A percentile compares a stretch with the other conserved stretches of the same genome.
phyloP scores from a whole-genome alignment of 2,888 invertebrate species.

The Polyploca ridens region DNA sequence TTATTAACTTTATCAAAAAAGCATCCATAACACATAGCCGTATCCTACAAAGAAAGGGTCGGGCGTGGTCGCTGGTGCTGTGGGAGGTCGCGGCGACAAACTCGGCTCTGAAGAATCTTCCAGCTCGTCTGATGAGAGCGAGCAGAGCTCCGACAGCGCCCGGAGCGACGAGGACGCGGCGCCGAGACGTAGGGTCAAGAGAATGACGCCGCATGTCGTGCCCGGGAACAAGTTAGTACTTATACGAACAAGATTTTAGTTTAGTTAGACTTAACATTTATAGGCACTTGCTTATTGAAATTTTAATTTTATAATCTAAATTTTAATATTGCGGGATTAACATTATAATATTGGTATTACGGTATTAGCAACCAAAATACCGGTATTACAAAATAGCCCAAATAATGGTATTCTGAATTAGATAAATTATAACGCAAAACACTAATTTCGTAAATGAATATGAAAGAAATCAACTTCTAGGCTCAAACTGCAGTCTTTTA shows the following conservation, averaged over 20 bases:
- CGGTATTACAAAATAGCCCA: too few species aligned
- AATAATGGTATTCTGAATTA: too few species aligned
- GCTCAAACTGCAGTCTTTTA: too few species aligned
- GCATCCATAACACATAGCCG: constrained; percentile 2
- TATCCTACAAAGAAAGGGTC: constrained; percentile 13
- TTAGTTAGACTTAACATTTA: too few species aligned
- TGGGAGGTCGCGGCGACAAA: constrained; percentile 38
- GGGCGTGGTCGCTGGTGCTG: constrained; percentile 66
- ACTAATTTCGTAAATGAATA: too few species aligned
- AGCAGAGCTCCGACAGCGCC: constrained; percentile 67
- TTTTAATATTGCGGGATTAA: too few species aligned
- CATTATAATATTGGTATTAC: too few species aligned
- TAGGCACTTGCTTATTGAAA: too few species aligned
- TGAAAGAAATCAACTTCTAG: too few species aligned
- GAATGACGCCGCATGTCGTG: not conserved
- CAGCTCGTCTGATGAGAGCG: constrained; percentile 59
- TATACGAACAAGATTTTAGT: constrained; percentile 14
- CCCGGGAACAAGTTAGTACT: not conserved
- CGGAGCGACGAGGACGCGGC: constrained; percentile 68
- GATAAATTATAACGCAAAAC: too few species aligned
- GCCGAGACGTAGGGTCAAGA: constrained; percentile 31
- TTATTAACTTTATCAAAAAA: not conserved
- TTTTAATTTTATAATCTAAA: too few species aligned
- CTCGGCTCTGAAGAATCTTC: constrained; percentile 57
- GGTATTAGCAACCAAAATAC: too few species aligned